A percentile compares a stretch with the other conserved stretches of the same genome.
Conservation (phyloP, 2,113 vertebrate species). For the Ondatra zibethicus region DNA sequence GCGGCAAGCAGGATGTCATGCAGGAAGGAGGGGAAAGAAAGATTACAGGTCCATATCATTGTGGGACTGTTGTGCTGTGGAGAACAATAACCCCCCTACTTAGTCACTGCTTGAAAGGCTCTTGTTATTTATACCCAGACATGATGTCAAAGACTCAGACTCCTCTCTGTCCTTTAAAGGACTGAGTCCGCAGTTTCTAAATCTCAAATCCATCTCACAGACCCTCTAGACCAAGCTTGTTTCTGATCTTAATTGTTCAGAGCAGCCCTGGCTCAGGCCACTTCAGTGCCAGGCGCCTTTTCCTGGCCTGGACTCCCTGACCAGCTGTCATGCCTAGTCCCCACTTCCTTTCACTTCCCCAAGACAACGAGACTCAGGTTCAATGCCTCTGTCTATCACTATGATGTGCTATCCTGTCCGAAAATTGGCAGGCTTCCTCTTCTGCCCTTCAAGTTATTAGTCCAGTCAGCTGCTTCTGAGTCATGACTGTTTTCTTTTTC, state of each 20-base stretch:
- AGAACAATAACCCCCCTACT: not conserved
- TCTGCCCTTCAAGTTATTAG: not conserved
- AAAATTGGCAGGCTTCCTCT: not conserved
- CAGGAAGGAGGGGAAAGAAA: not conserved
- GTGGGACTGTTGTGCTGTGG: too few relatives aligned
- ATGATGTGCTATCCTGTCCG: not conserved
- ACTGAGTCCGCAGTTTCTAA: not conserved
- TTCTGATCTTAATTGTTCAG: not conserved
- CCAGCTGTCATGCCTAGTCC: not conserved
- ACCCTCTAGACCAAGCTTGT: not conserved
- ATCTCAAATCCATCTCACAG: not conserved
- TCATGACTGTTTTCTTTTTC: slow-evolving; percentile 23
- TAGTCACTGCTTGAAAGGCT: not conserved
- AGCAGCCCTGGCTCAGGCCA: not conserved
- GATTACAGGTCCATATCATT: not conserved
- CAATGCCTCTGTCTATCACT: not conserved
- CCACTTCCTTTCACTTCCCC: not conserved
- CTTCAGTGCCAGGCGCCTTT: not conserved
- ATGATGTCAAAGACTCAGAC: not conserved
- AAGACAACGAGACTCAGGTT: not conserved
- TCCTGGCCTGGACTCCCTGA: not conserved
- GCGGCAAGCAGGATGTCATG: not conserved
- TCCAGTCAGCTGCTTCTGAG: slow-evolving; percentile 38
- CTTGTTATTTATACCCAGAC: slow-evolving; percentile 1
- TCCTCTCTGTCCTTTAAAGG: not conserved